Base-by-base conservation (phyloP, 2,797 vertebrate species). In the Schizopygopsis malacanthus region DNA sequence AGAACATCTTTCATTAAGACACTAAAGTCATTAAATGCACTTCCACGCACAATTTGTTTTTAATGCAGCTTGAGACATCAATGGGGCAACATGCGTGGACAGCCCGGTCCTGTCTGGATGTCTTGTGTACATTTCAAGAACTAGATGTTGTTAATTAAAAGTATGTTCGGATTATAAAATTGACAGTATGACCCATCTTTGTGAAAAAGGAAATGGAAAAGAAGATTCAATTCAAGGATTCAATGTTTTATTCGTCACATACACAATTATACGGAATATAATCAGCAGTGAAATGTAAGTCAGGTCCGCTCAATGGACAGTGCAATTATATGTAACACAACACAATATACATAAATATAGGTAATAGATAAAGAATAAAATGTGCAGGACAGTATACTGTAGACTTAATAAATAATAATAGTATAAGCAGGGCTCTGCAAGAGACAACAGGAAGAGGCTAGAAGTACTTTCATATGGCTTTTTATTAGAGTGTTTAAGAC, bases 401-500 rank as follows among this genome's bases (percentile, higher is more conserved):
- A 33, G 33, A 3, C 33, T 33, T 33, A 33, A 33, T 33, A 33
- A 33, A 33, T 33, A 2, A 33, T 33, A 33, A 33, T 33, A 33
- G 33, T 3, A 33, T 33, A 2, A 33, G 33, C 33, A 33, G 2
- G 33, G 33, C 33, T 33, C 0, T 33, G 33, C 33, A 33, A 85
- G 76, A 77, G 85, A 82, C 89, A 89, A 82, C 79, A 88, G 87
- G 90, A 91, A 67, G 50, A 84, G 83, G 91, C 81, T 56, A 52
- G 88, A 89, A 92, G 91, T 90, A 88, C 92, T 93, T 92, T 94
- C 92, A 91, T 91, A 93, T 91, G 92, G 88, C 84, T 90, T 92
- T 93, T 90, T 93, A 91, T 93, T 91, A 92, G 90, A 90, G 92
- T 91, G 91, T 92, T 93, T 93, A 93, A 94, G 92, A 93, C 93